Evolutionary conservation across 2,888 invertebrate species (phyloP).

Genomic region (Parelbella ahira): DNA sequence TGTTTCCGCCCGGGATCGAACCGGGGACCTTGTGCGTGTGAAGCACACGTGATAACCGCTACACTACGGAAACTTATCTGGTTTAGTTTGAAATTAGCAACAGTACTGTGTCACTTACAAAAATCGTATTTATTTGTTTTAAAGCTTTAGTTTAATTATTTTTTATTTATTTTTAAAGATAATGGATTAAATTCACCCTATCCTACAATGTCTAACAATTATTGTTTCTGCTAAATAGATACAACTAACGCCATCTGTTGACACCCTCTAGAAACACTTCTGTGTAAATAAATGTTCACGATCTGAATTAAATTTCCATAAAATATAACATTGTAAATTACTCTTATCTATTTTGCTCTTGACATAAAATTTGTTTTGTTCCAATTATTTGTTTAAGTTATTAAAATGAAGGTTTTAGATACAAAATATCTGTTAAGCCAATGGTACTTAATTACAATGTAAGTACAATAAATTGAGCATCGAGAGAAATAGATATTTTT

Average conservation of each 20-base stretch:
- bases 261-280: not conserved
- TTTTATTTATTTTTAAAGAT: too few species aligned
- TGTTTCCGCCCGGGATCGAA: slow-evolving; percentile 86
- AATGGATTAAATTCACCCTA: too few species aligned
- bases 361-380: slow-evolving; percentile 6
- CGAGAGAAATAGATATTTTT: too few species aligned
- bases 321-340: slow-evolving; percentile 4
- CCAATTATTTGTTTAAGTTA: too few species aligned
- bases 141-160: too few species aligned
- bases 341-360: slow-evolving; percentile 10
- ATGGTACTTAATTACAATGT: not conserved
- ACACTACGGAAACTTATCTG: slow-evolving; percentile 85
- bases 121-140: too few species aligned
- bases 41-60: slow-evolving; percentile 90
- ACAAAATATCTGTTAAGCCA: not conserved
- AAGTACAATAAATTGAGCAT: too few species aligned
- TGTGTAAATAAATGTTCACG: not conserved
- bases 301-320: too few species aligned
- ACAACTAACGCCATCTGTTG: slow-evolving; percentile 6
- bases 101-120: too few species aligned
- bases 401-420: slow-evolving; percentile 1
- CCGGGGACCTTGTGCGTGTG: slow-evolving; percentile 88
- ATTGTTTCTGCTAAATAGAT: not conserved
- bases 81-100: too few species aligned
- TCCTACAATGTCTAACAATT: too few species aligned